Evolutionary conservation across 2,888 invertebrate species (phyloP), one percentile per base, ranked within the genome.

Genomic region (Caenorhabditis zanzibari): DNA sequence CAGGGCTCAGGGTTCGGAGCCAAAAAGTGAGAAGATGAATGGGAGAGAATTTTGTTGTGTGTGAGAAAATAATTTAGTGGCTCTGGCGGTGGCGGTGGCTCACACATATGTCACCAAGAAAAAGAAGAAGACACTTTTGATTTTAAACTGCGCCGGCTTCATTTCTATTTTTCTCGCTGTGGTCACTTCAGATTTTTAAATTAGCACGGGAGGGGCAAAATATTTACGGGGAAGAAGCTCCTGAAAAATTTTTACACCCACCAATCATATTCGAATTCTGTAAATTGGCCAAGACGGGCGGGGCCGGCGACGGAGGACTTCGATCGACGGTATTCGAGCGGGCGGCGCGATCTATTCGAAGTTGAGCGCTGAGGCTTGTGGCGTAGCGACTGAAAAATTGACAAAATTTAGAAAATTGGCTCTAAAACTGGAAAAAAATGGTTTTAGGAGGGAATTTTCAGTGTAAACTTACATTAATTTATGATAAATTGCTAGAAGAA

Each of bases 331-430:
- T 75, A 38, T 73, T 77, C 24, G 79, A 54, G 54, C 84, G 80
- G 22, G 81, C 74, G 24, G 79, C 79, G 72, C 83, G 84, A 26
- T 88, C 89, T 44, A 88, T 89, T 41, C 86, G 79, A 49, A 90
- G 72, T 79, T 90, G 90, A 22, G 90, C 89, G 47, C 88, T 87
- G 24, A 90, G 82, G 38, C 89, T 89, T 22, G 87, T 90, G 22
- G 86, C 87, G 84, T 90, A 90, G 49, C 89, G 89, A 54, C 84
- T 84, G 84, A 73, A 87, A 88, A 76, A n/a, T 38, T 12, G 12
- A 10, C 10, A 2, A 9, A 54, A 54, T 54, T 12, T 52, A 1
- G 24, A 0, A 24, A 26, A 26, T 1, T 49, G n/a, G n/a, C n/a
- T n/a, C n/a, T 49, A 14, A 14, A 1, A 2, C 47, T n/a, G 12